These are phyloP conservation scores for Pocillopora verrucosa DNA, from an alignment of 64 coral and sea anemone species.

Conservation along the genomic window DNA sequence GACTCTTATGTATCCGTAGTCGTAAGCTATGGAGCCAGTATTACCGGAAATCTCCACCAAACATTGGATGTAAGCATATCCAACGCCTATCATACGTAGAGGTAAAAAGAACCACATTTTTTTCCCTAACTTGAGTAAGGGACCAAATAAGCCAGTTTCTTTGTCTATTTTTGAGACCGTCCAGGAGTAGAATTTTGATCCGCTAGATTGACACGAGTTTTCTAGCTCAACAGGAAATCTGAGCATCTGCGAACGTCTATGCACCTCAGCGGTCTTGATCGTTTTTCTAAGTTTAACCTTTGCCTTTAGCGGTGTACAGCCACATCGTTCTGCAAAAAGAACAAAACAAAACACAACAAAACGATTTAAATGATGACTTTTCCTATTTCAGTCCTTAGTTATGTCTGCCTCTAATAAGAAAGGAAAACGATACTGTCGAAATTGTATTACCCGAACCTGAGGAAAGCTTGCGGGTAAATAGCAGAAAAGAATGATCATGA, in stretches of 20 bases:
- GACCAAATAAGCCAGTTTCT: constrained; percentile 21
- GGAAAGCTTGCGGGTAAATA: too few relatives aligned
- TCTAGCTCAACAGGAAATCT: not conserved
- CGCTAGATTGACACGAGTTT: not conserved
- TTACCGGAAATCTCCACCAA: not conserved
- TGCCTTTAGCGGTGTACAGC: constrained; percentile 27
- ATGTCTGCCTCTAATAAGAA: too few relatives aligned
- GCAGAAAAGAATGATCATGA: too few relatives aligned
- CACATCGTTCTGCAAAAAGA: constrained; percentile 30
- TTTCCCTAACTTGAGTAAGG: not conserved
- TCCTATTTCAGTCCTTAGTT: too few relatives aligned
- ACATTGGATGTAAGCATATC: constrained; percentile 44
- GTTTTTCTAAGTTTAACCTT: not conserved
- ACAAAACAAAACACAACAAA: too few relatives aligned
- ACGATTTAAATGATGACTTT: too few relatives aligned
- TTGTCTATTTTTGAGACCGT: constrained; percentile 7
- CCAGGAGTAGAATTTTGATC: not conserved
- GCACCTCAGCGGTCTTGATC: not conserved
- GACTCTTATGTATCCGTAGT: constrained; percentile 37
- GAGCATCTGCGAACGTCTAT: not conserved
- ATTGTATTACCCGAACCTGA: too few relatives aligned
- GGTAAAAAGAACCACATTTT: not conserved
- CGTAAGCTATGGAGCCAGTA: constrained; percentile 2
- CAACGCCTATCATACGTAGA: not conserved
- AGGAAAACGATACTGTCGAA: too few relatives aligned